Conservation (phyloP, 2,888 invertebrate species). For the Himalopsyche kuldschensis region DNA sequence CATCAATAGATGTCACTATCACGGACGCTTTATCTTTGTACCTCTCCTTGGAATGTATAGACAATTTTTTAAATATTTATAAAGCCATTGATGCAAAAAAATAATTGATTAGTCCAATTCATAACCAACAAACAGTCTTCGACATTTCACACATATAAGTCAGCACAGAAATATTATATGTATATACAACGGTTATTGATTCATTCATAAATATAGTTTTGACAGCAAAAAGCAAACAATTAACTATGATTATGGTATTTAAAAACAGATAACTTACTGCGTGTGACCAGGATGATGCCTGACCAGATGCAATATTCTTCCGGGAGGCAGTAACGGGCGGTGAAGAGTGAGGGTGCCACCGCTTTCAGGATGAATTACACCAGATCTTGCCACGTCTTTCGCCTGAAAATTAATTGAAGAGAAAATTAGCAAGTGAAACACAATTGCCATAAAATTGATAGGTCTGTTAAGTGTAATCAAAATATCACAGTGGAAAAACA, state of each 20-base stretch:
- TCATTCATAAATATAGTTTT: background rate
- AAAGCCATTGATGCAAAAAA: background rate
- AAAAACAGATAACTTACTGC: constrained; percentile 63
- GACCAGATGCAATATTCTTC: constrained; percentile 83
- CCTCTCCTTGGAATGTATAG: too few species aligned
- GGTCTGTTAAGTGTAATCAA: background rate
- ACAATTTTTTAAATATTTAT: too few species aligned
- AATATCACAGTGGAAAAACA: background rate
- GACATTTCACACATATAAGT: background rate
- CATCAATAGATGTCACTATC: too few species aligned
- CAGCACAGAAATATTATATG: background rate
- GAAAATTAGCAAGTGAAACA: background rate
- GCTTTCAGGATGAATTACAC: constrained; percentile 68
- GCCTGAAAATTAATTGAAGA: constrained; percentile 50
- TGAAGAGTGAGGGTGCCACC: constrained; percentile 79
- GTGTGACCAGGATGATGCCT: constrained; percentile 78
- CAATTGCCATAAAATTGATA: background rate
- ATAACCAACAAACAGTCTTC: background rate
- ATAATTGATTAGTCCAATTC: background rate
- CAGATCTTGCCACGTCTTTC: constrained; percentile 64
- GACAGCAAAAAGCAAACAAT: background rate
- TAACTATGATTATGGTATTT: background rate
- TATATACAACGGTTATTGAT: background rate
- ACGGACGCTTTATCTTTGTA: too few species aligned
- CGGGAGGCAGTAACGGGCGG: constrained; percentile 82